These are phyloP conservation scores for Montifringilla adamsi DNA, from an alignment of 2,113 vertebrate genomes.

Conservation along the genomic window DNA sequence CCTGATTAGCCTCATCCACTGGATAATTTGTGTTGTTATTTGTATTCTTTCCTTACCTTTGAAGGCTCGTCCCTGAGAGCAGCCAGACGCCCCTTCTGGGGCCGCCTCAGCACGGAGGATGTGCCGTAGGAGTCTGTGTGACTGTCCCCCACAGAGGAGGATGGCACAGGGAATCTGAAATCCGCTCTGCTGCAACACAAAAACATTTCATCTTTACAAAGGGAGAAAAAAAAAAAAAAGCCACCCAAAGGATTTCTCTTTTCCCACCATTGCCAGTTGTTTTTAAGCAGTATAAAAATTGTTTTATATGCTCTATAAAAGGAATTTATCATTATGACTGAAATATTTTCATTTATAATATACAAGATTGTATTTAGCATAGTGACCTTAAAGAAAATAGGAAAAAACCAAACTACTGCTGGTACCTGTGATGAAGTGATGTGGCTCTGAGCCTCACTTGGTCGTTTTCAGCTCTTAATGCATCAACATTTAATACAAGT, in stretches of 20 bases:
- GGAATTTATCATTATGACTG: not conserved
- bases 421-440: constrained; percentile 84
- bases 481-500: constrained; percentile 87
- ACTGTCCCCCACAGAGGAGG: constrained; percentile 82
- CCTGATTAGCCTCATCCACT: not conserved
- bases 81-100: constrained; percentile 89
- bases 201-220: not conserved
- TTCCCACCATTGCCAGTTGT: not conserved
- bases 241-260: not conserved
- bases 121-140: constrained; percentile 81
- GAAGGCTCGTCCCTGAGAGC: constrained; percentile 93
- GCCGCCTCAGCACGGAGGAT: constrained; percentile 82
- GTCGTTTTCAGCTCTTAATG: constrained; percentile 85
- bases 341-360: not conserved
- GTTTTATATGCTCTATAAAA: not conserved
- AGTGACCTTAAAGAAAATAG: not conserved
- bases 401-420: not conserved
- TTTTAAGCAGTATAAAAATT: not conserved
- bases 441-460: constrained; percentile 85
- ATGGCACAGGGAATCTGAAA: constrained; percentile 86
- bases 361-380: not conserved
- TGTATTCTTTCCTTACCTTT: constrained; percentile 76
- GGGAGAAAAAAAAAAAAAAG: not conserved
- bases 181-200: constrained; percentile 80
- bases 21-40: not conserved